Conservation (phyloP, 2,888 invertebrate species). For the Archips xylosteana region DNA sequence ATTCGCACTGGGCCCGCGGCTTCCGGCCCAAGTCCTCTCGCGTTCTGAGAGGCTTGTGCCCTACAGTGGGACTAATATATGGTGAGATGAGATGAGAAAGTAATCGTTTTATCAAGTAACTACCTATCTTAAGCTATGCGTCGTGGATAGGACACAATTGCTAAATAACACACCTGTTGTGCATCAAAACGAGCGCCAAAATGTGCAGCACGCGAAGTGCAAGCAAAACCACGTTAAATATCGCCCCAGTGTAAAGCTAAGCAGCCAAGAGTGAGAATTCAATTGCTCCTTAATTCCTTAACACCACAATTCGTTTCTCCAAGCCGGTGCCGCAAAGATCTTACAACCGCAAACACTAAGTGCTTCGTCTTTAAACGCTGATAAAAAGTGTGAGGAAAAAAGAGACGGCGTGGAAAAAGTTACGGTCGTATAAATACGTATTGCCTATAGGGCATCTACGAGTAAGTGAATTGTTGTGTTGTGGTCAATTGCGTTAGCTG, state of each 20-base stretch:
- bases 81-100: too few species aligned
- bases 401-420: conserved; percentile 53
- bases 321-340: conserved; percentile 39
- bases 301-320: conserved; percentile 35
- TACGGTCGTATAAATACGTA: conserved; percentile 48
- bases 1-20: too few species aligned
- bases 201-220: too few species aligned
- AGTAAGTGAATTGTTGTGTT: conserved; percentile 79
- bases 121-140: too few species aligned
- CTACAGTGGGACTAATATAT: too few species aligned
- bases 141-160: too few species aligned
- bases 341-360: conserved; percentile 38
- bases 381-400: conserved; percentile 55
- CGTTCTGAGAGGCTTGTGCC: too few species aligned
- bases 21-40: too few species aligned
- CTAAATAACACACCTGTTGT: too few species aligned
- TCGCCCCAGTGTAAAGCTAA: conserved; percentile 11
- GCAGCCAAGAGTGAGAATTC: conserved; percentile 11
- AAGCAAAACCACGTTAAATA: neutral
- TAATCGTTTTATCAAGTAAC: too few species aligned
- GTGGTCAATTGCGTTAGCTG: conserved; percentile 73
- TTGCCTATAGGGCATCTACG: conserved; percentile 60
- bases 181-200: too few species aligned
- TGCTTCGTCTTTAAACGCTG: conserved; percentile 46
- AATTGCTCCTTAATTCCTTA: conserved; percentile 28